Base-by-base conservation (phyloP, 2,888 invertebrate genomes). In the Xylota sylvarum region DNA sequence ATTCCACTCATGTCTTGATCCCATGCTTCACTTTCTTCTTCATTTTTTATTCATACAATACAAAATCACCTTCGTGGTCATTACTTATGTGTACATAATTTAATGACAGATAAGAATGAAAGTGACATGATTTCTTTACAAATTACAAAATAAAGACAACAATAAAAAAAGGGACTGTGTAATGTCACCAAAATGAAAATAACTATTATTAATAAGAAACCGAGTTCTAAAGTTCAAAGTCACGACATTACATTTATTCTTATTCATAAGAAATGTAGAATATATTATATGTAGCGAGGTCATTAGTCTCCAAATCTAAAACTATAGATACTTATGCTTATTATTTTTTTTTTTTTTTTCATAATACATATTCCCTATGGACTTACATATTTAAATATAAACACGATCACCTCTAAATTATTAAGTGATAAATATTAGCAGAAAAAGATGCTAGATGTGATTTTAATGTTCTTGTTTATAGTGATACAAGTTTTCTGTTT, bases 21-120 rank as follows among this genome's bases (percentile, higher is more conserved):
- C 55, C 52, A 40, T 27, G 17, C 23, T 62, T 52, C 40, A 62
- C 73, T 73, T 64, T 62, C 73, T 62, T 58, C 17, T 27, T 35
- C 10, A 7, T 46, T 43, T n/a, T 43, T 43, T 65, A 5, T 35
- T 35, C 5, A 5, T 60, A 40, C n/a, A n/a, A n/a, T n/a, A n/a
- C 12, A 19, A 1, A 19, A 40, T 35, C 17, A 55, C 7, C 19
- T 48, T 30, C 4, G n/a, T 58, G 17, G 27, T 43, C 6, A 10
- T 43, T 62, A n/a, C n/a, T n/a, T n/a, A 4, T 27, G 43, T 43
- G 56, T 1, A 5, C n/a, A n/a, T 14, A 14, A 43, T 4, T 43
- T 40, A n/a, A 14, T 14, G 2, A 30, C n/a, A 35, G 7, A 30
- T 62, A 32, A n/a, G 19, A 56, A 55, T 55, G 74, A 64, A 74